phyloP scores from a whole-genome alignment of 2,113 vertebrate species.

The Pachycephala philippinensis region DNA sequence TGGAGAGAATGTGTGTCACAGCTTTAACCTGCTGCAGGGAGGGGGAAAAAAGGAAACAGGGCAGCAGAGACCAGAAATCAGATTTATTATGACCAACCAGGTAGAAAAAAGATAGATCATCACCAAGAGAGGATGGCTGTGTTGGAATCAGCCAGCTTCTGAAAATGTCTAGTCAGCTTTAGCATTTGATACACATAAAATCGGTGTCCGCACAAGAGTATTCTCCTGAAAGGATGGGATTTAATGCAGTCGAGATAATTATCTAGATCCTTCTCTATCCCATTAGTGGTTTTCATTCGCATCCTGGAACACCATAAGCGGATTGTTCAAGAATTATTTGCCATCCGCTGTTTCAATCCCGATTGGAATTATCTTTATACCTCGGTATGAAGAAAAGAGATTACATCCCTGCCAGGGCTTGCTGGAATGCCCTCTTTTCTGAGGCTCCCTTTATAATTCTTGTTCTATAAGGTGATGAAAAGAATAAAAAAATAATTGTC shows the following conservation, averaged over 20 bases:
- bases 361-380: slow-evolving; percentile 68
- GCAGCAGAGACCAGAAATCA: not conserved
- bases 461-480: not conserved
- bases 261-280: slow-evolving; percentile 76
- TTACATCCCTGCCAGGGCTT: slow-evolving; percentile 46
- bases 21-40: not conserved
- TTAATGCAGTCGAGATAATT: slow-evolving; percentile 68
- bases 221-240: slow-evolving; percentile 44
- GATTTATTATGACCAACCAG: not conserved
- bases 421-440: slow-evolving; percentile 44
- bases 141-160: not conserved
- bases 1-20: not conserved
- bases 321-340: slow-evolving; percentile 73
- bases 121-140: not conserved
- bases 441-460: not conserved
- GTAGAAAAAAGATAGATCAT: not conserved
- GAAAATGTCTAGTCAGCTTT: slow-evolving; percentile 20
- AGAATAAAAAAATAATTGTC: not conserved
- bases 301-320: slow-evolving; percentile 70
- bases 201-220: slow-evolving; percentile 24
- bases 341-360: slow-evolving; percentile 64
- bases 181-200: slow-evolving; percentile 1
- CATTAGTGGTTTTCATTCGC: slow-evolving; percentile 73
- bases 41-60: not conserved
- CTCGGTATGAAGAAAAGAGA: slow-evolving; percentile 45